Conservation (phyloP, 2,797 vertebrate genomes). For the Sebastiscus albofasciatus region DNA sequence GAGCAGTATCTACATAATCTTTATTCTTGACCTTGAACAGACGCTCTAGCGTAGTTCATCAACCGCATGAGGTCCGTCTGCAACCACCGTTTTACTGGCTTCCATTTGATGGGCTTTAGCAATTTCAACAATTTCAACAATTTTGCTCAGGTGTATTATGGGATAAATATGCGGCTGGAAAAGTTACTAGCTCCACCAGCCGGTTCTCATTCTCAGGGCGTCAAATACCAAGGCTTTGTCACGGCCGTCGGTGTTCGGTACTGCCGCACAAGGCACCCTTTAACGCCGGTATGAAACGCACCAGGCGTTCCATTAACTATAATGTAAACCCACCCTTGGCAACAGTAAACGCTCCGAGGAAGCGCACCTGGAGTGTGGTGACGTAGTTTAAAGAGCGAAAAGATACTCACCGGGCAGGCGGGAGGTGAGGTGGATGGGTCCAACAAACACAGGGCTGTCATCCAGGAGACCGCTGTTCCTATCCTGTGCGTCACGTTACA, state of each 20-base stretch:
- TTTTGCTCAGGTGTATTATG: not conserved
- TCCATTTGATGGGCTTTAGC: not conserved
- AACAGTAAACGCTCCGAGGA: too few species aligned
- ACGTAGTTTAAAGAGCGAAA: too few species aligned
- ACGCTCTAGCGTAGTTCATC: not conserved
- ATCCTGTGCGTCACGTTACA: too few species aligned
- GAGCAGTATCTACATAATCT: constrained; percentile 6
- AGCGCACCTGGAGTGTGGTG: too few species aligned
- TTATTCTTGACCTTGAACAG: not conserved
- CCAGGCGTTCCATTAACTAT: too few species aligned
- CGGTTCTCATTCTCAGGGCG: rapidly evolving
- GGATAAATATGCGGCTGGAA: not conserved
- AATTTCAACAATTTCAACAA: not conserved
- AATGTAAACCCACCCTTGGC: rapidly evolving
- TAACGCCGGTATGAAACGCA: rapidly evolving
- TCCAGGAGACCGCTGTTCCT: too few species aligned
- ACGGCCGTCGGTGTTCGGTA: too few species aligned
- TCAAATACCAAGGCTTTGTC: too few species aligned
- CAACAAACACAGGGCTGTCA: too few species aligned
- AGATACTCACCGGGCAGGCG: too few species aligned
- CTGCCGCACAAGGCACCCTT: too few species aligned
- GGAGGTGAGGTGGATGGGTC: too few species aligned
- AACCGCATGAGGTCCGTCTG: not conserved
- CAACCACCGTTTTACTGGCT: not conserved
- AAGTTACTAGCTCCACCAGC: not conserved